Percentiles rank a stretch among this genome's conserved stretches.
Evolutionary conservation across 2,113 vertebrate genomes (phyloP).

Genomic region (Oncorhynchus gorbuscha): DNA sequence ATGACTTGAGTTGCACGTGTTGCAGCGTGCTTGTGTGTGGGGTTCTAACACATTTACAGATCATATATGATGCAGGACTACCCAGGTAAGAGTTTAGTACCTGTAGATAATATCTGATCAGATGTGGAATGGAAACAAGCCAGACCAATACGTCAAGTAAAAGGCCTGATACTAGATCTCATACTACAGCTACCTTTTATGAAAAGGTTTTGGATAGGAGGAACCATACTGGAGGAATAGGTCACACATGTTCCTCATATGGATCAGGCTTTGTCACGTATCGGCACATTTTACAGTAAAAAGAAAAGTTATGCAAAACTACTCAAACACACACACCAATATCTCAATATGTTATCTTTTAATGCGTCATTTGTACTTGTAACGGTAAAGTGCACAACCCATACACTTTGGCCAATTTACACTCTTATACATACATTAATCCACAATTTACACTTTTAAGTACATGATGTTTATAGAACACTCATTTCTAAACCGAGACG

Average conservation of each 20-base stretch:
- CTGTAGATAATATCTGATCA: too few species aligned
- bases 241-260: not conserved
- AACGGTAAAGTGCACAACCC: constrained; percentile 67
- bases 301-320: not conserved
- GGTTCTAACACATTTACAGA: too few species aligned
- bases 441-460: constrained; percentile 65
- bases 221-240: not conserved
- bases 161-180: not conserved
- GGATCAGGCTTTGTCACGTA: too few species aligned
- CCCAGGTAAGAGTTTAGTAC: too few species aligned
- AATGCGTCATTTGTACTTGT: constrained; percentile 66
- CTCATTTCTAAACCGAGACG: constrained; percentile 62
- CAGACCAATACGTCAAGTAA: too few species aligned
- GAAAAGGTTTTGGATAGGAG: not conserved
- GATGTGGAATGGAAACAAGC: too few species aligned
- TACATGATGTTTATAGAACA: constrained; percentile 70
- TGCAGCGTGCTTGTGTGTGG: too few species aligned
- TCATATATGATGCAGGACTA: too few species aligned
- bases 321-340: not conserved
- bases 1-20: too few species aligned
- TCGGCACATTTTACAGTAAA: too few species aligned
- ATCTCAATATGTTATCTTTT: constrained; percentile 51
- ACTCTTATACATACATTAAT: constrained; percentile 64
- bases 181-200: not conserved
- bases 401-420: constrained; percentile 53